These are phyloP conservation scores for Ancistrus triradiatus DNA, from an alignment of 2,113 vertebrate species.

Conservation along the genomic window DNA sequence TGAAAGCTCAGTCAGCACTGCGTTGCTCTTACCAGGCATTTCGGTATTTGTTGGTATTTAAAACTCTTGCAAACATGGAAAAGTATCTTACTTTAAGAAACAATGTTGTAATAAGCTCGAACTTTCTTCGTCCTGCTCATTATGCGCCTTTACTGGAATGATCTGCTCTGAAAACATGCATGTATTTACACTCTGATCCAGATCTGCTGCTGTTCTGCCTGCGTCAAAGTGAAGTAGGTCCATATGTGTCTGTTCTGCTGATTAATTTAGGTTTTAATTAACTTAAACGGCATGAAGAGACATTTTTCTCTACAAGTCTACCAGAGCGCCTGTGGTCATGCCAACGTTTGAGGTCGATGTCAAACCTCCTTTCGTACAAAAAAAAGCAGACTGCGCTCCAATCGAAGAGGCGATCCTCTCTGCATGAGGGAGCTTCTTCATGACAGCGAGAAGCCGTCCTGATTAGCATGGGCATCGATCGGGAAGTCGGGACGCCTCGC, in stretches of 20 bases:
- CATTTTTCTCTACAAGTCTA: conserved; percentile 45
- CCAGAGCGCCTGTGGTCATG: conserved; percentile 44
- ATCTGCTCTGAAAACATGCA: no score
- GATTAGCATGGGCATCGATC: conserved; percentile 69
- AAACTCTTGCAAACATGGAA: no score
- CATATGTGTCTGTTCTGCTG: background rate
- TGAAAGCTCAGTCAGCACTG: no score
- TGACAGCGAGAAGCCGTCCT: conserved; percentile 57
- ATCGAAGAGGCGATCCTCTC: conserved; percentile 62
- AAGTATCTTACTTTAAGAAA: no score
- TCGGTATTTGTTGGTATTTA: no score
- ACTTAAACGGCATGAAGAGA: background rate
- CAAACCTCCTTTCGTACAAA: conserved; percentile 53
- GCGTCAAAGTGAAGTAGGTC: no score
- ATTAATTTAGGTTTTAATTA: conserved; percentile 10
- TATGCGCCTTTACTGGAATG: no score
- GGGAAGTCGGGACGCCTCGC: conserved; percentile 47
- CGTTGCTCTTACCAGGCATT: no score
- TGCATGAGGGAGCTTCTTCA: conserved; percentile 51
- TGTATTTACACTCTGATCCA: no score
- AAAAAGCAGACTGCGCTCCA: conserved; percentile 52
- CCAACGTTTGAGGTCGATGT: conserved; percentile 51
- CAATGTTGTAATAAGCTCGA: no score
- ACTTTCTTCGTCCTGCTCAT: no score
- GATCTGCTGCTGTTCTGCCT: no score